Evolutionary conservation across 2,797 vertebrate genomes (phyloP), one percentile per base, ranked within the genome.

Genomic region (Sorex maritimensis): DNA sequence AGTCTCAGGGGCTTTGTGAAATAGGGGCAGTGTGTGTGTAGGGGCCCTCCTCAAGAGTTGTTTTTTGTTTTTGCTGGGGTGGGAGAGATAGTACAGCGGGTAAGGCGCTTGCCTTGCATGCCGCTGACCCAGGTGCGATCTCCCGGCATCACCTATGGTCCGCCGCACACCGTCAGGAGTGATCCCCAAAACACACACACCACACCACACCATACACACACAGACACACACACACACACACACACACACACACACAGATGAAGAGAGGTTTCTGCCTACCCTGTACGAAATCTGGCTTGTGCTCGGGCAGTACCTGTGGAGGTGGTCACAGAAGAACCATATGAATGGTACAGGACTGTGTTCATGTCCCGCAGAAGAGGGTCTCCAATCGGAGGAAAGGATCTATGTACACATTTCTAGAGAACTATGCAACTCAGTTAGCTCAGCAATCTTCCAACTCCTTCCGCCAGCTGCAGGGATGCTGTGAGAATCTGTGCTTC

Each of bases 1-100:
- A 73, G n/a, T 77, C 21, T 92, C 69, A 9, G 81, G 10, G 28
- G 24, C 52, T 69, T n/a, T 93, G 73, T 86, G 77, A 90, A 91
- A 78, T 52, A 58, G 26, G 10, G 28, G 19, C 28, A 88, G 63
- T 91, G 41, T 44, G 41, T 44, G 41, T 44, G 41, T 44, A 7
- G 41, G 41, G 41, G 41, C 5, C 5, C 5, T 44, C 41, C 41
- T 34, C n/a, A 41, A 41, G 41, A 41, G 41, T 41, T 41, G 41
- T 41, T 41, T 41, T 41, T 44, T 44, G 5, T 55, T 55, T 55
- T 55, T 55, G 52, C 13, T 17, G 52, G 52, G 52, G 15, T 9
- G 11, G 11, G 52, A 55, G 52, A 55, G 52, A 12, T 6, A 12
- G 52, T 55, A 17, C 52, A 55, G 15, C 41, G 52, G 52, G 52